Evolutionary conservation across 2,888 invertebrate species (phyloP), one percentile per base, ranked within the genome.

Genomic region (Phlogophora meticulosa): DNA sequence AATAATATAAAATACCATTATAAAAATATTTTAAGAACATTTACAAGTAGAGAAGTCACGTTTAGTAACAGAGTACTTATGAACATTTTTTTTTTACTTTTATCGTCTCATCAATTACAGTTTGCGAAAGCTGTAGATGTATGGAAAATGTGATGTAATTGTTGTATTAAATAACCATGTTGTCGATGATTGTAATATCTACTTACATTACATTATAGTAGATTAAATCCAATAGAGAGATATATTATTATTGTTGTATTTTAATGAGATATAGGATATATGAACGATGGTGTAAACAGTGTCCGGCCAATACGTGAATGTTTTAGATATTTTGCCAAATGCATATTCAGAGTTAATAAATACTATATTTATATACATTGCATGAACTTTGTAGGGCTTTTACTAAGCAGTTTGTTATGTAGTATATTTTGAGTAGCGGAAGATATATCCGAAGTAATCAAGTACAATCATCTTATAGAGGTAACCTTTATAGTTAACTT

Each of bases 101-200:
- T 87, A 86, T 85, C 73, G 75, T 87, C 85, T 89, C 90, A 88
- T 88, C 89, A 83, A 87, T 87, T 90, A 87, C 90, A 87, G 86
- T 89, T 89, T 85, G 82, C 81, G 62, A 82, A 86, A 89, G 84
- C 86, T 87, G 93, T 92, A 92, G 92, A 87, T 87, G 86, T 91
- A 91, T 89, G 90, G 78, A 89, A 89, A 93, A 91, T 95, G 94
- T 95, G 95, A 95, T 95, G 93, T 91, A 89, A 93, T 94, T 94
- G 94, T 95, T 95, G 93, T 94, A 94, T 92, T 82, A 91, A 83
- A 87, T 90, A 92, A 90, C 84, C 77, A 87, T 92, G 92, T 93
- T 92, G 92, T 92, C 93, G 91, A 91, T 87, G 88, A 90, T 82
- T 90, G 90, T 89, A 81, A 76, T 82, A 91, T 88, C 90, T 91